Evolutionary conservation across 2,797 vertebrate genomes (phyloP).

Genomic region (Champsocephalus gunnari): DNA sequence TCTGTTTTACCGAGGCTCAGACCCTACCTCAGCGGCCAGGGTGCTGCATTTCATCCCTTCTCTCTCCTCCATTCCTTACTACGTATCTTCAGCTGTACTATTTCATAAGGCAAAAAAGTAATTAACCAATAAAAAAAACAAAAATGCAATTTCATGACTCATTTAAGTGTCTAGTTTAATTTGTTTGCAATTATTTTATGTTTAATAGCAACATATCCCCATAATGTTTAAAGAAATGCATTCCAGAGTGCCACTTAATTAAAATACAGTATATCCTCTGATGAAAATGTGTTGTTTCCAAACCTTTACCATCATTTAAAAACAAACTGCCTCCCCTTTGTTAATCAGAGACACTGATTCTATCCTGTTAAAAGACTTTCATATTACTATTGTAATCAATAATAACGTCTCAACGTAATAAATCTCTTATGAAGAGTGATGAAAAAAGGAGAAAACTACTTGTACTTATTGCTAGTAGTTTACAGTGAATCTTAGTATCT

Average conservation of each 20-base stretch:
- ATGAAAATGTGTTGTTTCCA: background rate
- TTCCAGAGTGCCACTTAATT: too few relatives aligned
- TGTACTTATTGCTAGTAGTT: slow-evolving; percentile 29
- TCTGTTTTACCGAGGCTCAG: too few relatives aligned
- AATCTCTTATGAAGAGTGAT: slow-evolving; percentile 42
- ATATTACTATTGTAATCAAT: slow-evolving; percentile 58
- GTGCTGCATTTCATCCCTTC: too few relatives aligned
- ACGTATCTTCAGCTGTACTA: too few relatives aligned
- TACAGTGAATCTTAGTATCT: slow-evolving; percentile 28
- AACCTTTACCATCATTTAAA: slow-evolving; percentile 22
- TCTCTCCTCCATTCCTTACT: too few relatives aligned
- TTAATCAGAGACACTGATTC: slow-evolving; percentile 33
- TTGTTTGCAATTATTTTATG: background rate
- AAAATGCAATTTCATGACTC: too few relatives aligned
- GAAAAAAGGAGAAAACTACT: slow-evolving; percentile 20
- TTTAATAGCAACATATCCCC: background rate
- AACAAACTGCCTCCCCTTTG: slow-evolving; percentile 24
- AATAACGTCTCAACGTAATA: slow-evolving; percentile 47
- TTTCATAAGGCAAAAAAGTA: too few relatives aligned
- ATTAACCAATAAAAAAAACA: too few relatives aligned
- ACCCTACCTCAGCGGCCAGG: too few relatives aligned
- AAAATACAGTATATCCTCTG: background rate
- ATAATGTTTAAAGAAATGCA: background rate
- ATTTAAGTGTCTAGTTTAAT: too few relatives aligned
- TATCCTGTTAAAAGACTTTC: slow-evolving; percentile 28